phyloP scores from a whole-genome alignment of 2,113 vertebrate species.

The Podocnemis expansa region DNA sequence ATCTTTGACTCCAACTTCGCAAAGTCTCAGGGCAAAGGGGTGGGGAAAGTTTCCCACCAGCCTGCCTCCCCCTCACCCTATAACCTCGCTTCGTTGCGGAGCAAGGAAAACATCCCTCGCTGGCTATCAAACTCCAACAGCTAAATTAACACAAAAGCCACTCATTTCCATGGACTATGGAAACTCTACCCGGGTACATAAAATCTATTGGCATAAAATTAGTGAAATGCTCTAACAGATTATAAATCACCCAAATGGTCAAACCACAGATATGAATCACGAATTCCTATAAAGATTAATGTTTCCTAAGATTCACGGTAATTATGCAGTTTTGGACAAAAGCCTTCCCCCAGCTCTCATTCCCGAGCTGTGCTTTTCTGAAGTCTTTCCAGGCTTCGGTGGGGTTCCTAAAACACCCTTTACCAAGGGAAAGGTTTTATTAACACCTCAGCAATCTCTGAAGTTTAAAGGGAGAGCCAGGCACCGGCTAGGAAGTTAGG shows the following conservation, averaged over 20 bases:
- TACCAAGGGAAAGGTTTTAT: conserved; percentile 66
- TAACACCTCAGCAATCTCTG: conserved; percentile 56
- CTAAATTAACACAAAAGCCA: not conserved
- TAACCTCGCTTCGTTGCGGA: not conserved
- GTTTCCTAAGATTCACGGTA: conserved; percentile 63
- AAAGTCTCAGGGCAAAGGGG: not conserved
- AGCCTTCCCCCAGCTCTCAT: conserved; percentile 44
- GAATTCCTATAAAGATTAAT: conserved; percentile 68
- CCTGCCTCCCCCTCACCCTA: not conserved
- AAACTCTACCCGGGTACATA: not conserved
- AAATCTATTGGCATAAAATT: conserved; percentile 64
- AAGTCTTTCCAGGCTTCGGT: conserved; percentile 47
- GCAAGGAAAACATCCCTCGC: not conserved
- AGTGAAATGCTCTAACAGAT: conserved; percentile 48
- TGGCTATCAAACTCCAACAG: not conserved
- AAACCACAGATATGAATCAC: conserved; percentile 66
- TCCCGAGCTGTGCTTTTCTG: not conserved
- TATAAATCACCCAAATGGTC: conserved; percentile 62
- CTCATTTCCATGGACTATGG: not conserved
- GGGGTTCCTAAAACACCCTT: conserved; percentile 45
- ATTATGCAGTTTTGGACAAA: conserved; percentile 59
- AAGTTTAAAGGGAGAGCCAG: not conserved
- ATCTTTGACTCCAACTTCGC: not conserved
- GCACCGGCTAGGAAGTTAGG: conserved; percentile 37
- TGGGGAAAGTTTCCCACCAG: not conserved